phyloP scores from a whole-genome alignment of 2,113 vertebrate species.

The Sorex araneus region DNA sequence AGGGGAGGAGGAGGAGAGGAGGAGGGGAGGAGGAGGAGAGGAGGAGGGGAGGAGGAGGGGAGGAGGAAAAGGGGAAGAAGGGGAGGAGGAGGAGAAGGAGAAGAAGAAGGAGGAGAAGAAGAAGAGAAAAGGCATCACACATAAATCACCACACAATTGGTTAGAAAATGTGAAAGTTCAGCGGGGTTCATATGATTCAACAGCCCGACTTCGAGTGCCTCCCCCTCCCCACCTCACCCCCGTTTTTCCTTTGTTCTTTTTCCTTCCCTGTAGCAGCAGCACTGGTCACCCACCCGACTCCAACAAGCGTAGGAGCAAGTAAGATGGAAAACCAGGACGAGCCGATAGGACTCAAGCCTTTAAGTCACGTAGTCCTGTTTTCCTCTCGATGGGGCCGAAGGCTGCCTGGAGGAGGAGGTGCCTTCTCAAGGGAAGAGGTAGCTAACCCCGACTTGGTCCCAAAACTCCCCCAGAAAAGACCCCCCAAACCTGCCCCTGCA shows the following conservation, averaged over 20 bases:
- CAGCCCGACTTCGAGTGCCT: conserved; percentile 81
- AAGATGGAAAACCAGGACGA: conserved; percentile 43
- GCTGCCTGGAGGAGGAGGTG: background rate
- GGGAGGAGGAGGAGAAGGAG: too few relatives aligned
- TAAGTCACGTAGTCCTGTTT: background rate
- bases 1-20: too few relatives aligned
- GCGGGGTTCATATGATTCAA: conserved; percentile 85
- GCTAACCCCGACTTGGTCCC: background rate
- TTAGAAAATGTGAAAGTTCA: conserved; percentile 84
- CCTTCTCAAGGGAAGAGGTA: background rate
- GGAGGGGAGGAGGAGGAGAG: too few relatives aligned
- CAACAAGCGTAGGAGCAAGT: background rate
- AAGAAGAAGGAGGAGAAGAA: conserved; percentile 39
- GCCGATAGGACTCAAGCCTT: conserved; percentile 64
- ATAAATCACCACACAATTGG: conserved; percentile 73
- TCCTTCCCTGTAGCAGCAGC: conserved; percentile 78
- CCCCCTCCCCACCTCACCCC: conserved; percentile 24
- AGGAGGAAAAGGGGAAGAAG: conserved; percentile 66
- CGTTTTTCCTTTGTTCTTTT: background rate
- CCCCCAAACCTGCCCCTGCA: background rate
- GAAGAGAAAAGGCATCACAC: conserved; percentile 76
- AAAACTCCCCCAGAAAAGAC: background rate
- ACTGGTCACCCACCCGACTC: conserved; percentile 74
- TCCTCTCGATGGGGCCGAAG: background rate
- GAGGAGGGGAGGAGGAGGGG: conserved; percentile 45